Base-by-base conservation (phyloP, 2,113 vertebrate species). In the Ceratotherium simum region DNA sequence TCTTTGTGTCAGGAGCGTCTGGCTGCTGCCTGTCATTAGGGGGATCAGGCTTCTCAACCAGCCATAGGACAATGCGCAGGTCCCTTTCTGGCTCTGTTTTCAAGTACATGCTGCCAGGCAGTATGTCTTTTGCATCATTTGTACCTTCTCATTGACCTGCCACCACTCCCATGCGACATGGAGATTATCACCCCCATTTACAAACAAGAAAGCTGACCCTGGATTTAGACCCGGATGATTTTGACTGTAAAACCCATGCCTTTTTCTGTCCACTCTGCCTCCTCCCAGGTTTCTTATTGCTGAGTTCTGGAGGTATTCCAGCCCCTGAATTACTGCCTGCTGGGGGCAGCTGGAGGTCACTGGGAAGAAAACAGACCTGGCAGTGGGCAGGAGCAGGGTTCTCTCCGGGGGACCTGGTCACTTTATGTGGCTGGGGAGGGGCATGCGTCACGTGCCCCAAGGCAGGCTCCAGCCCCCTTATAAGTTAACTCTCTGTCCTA, bases 111-210 rank as follows among this genome's bases (percentile, higher is more conserved):
- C 48, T 70, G 16, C 36, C 36, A 17, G 33, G 69, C n/a, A 62
- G 0, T 9, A 1, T 12, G 8, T 33, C 23, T 10, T 82, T 31
- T 11, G 2, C 48, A 23, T 54, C 36, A 3, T 14, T 0, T 58
- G 42, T 17, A 5, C 42, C 1, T 29, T 31, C 54, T 83, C 39
- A 12, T 20, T 27, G 4, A 31, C 11, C 46, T 31, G 8, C 39
- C 36, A 0, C 16, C 14, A 8, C 72, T 17, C 39, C 62, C 31
- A 4, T 7, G 8, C n/a, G 56, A 9, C 14, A 6, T 54, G 42
- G 70, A 67, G 46, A 56, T 39, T 12, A 36, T 25, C 69, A 27
- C 48, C 86, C 13, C 27, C 14, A 6, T 89, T 75, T 73, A 48
- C 36, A 85, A 3, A 78, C 6, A 12, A 78, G 48, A 70, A 96